Percentiles rank a stretch among this genome's conserved stretches.
Conservation (phyloP, 2,797 vertebrate species). For the Argyrosomus regius region DNA sequence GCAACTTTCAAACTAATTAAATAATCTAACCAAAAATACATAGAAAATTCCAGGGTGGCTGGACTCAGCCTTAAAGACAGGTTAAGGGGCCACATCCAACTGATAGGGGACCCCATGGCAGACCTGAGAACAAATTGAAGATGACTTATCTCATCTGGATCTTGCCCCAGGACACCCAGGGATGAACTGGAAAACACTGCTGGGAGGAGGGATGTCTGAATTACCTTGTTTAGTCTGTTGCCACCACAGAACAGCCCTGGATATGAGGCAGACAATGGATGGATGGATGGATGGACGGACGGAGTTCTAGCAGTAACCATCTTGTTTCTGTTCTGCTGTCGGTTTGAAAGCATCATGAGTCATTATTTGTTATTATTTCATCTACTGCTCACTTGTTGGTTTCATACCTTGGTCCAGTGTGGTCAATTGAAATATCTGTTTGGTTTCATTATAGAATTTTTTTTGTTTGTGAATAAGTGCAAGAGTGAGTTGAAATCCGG, state of each 20-base stretch:
- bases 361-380: background rate
- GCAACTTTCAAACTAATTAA: too few relatives aligned
- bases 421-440: background rate
- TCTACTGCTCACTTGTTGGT: background rate
- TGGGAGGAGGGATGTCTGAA: background rate
- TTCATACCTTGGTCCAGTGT: background rate
- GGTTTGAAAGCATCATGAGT: background rate
- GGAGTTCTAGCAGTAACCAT: too few relatives aligned
- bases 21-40: background rate
- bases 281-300: background rate
- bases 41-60: too few relatives aligned
- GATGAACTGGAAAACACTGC: background rate
- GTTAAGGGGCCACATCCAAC: background rate
- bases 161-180: background rate
- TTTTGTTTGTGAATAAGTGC: slow-evolving; percentile 9
- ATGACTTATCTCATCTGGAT: background rate
- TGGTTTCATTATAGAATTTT: background rate
- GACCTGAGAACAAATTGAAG: background rate
- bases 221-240: too few relatives aligned
- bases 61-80: background rate
- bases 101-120: background rate
- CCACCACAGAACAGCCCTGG: background rate
- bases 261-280: background rate
- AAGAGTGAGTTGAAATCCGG: slow-evolving; percentile 34
- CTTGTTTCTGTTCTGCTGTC: background rate